phyloP scores from a whole-genome alignment of 2,797 vertebrate species.

The Chrysocyon brachyurus region DNA sequence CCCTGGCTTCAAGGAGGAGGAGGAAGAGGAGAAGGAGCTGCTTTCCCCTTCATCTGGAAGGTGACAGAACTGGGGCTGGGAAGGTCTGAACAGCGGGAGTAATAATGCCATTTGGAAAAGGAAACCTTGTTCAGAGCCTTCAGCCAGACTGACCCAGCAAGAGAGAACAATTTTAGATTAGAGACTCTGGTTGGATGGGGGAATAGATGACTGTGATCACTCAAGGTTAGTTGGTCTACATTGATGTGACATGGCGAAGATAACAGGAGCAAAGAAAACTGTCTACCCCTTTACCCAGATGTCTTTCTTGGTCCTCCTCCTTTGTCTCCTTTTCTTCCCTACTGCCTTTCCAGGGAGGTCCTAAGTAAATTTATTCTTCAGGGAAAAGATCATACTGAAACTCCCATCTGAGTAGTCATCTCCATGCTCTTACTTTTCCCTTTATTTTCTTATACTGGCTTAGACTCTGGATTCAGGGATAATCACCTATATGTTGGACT shows the following conservation, averaged over 20 bases:
- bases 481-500: neutral
- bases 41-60: conserved; percentile 72
- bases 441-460: conserved; percentile 38
- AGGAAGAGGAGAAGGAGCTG: conserved; percentile 72
- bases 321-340: neutral
- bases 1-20: conserved; percentile 89
- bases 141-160: neutral
- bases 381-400: neutral
- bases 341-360: neutral
- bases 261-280: conserved; percentile 47
- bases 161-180: conserved; percentile 49
- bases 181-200: conserved; percentile 23
- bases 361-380: conserved; percentile 27
- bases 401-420: neutral
- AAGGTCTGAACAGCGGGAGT: conserved; percentile 20
- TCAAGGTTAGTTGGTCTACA: neutral
- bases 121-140: conserved; percentile 39
- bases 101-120: conserved; percentile 33
- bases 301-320: conserved; percentile 28
- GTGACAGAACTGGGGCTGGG: conserved; percentile 75
- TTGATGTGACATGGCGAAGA: conserved; percentile 19
- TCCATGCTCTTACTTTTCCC: neutral
- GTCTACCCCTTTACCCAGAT: neutral
- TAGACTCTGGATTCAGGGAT: neutral
- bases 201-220: neutral